phyloP scores from a whole-genome alignment of 1,140 invertebrate species.

The Nylanderia fulva region DNA sequence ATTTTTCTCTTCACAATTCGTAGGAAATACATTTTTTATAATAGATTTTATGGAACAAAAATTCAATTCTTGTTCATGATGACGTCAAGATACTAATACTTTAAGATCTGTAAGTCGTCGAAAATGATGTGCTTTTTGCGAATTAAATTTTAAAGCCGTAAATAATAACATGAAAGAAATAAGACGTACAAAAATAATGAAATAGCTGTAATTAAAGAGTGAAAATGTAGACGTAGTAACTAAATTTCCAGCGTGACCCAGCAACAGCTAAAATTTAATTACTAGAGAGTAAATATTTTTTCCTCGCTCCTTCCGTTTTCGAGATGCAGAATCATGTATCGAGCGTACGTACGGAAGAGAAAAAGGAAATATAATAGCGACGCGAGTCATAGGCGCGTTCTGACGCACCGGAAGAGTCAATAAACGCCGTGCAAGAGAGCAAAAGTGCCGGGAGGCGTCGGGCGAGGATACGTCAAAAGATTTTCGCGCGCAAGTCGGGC shows the following conservation, averaged over 20 bases:
- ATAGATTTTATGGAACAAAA: too few relatives aligned
- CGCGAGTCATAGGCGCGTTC: not conserved
- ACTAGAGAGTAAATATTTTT: too few relatives aligned
- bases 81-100: not conserved
- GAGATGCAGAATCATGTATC: not conserved
- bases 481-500: conserved; percentile 62
- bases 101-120: conserved; percentile 5
- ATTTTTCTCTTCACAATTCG: not conserved
- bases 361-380: conserved; percentile 1
- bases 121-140: not conserved
- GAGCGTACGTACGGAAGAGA: not conserved
- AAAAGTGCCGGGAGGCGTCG: conserved; percentile 47
- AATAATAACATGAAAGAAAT: too few relatives aligned
- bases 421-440: conserved; percentile 2
- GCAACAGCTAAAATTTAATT: too few relatives aligned
- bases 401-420: conserved; percentile 40
- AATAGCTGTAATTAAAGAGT: too few relatives aligned
- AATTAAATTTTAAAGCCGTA: not conserved
- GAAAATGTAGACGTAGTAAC: too few relatives aligned
- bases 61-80: not conserved
- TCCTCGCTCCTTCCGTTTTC: not conserved
- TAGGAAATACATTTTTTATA: too few relatives aligned
- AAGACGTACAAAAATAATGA: not conserved
- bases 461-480: conserved; percentile 62
- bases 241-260: too few relatives aligned